Percentiles rank a stretch among this genome's conserved stretches.
These are phyloP conservation scores for Scyliorhinus canicula DNA, from an alignment of 2,797 vertebrate species.

Conservation along the genomic window DNA sequence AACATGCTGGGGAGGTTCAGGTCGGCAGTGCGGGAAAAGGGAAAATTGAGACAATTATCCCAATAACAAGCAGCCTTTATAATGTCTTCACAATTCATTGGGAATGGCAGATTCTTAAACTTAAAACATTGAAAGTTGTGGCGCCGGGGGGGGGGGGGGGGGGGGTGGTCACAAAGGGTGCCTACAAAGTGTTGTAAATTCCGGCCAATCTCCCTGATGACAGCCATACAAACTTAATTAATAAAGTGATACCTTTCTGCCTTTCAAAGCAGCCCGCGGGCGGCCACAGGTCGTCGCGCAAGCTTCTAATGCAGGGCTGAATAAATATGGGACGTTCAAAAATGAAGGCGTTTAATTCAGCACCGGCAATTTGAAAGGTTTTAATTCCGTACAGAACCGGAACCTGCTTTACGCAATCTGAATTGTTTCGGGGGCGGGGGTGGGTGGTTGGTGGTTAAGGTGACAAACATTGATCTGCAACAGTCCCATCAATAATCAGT, in stretches of 20 bases:
- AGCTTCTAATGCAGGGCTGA: neutral
- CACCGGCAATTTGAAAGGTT: neutral
- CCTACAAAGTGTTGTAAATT: neutral
- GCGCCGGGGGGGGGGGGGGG: neutral
- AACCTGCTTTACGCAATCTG: neutral
- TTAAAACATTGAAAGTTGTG: neutral
- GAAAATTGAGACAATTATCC: neutral
- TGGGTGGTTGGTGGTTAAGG: neutral
- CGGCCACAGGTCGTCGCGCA: neutral
- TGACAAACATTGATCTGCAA: neutral
- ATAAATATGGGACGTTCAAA: neutral
- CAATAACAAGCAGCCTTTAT: neutral
- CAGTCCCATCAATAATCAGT: neutral
- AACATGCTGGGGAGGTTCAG: neutral
- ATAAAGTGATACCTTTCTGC: neutral
- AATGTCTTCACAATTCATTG: neutral
- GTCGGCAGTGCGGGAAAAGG: neutral
- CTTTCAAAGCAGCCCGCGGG: neutral
- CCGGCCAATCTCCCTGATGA: neutral
- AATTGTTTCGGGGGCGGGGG: neutral
- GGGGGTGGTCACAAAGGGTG: neutral
- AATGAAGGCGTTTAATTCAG: neutral
- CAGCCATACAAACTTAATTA: neutral
- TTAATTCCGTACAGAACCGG: neutral
- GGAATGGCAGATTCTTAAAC: no score